phyloP scores from a whole-genome alignment of 37 sponge, comb jelly and placozoan genomes.

The Crambe crambe region DNA sequence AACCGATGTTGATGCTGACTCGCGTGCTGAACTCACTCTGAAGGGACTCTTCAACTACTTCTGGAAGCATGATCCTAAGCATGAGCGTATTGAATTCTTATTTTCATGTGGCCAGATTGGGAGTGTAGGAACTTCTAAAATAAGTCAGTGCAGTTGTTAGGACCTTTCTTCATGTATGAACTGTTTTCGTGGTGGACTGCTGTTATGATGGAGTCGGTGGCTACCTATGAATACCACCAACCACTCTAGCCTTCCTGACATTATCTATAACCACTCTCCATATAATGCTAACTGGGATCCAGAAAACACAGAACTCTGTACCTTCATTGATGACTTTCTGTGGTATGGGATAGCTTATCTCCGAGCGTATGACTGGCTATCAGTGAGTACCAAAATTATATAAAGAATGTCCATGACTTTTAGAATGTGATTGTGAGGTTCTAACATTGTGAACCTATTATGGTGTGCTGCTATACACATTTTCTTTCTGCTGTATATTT shows the following conservation, averaged over 20 bases:
- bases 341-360: conserved; percentile 68
- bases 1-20: background rate
- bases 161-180: conserved; percentile 11
- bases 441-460: too few relatives aligned
- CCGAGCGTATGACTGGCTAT: conserved; percentile 55
- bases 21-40: conserved; percentile 28
- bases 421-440: too few relatives aligned
- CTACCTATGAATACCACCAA: conserved; percentile 18
- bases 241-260: conserved; percentile 2
- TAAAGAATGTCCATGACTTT: too few relatives aligned
- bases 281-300: conserved; percentile 56
- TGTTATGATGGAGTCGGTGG: conserved; percentile 38
- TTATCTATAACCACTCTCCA: conserved; percentile 46
- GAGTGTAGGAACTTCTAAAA: background rate
- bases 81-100: conserved; percentile 11
- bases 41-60: conserved; percentile 41
- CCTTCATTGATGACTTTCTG: conserved; percentile 51
- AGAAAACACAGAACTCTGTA: conserved; percentile 3
- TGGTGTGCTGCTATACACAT: too few relatives aligned
- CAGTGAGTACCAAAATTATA: too few relatives aligned
- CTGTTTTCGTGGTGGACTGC: conserved; percentile 64
- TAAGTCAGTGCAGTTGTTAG: conserved; percentile 11
- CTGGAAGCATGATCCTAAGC: conserved; percentile 21
- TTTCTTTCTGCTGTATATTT: too few relatives aligned
- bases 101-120: conserved; percentile 60